phyloP scores from a whole-genome alignment of 2,113 vertebrate species.

The Garra rufa region DNA sequence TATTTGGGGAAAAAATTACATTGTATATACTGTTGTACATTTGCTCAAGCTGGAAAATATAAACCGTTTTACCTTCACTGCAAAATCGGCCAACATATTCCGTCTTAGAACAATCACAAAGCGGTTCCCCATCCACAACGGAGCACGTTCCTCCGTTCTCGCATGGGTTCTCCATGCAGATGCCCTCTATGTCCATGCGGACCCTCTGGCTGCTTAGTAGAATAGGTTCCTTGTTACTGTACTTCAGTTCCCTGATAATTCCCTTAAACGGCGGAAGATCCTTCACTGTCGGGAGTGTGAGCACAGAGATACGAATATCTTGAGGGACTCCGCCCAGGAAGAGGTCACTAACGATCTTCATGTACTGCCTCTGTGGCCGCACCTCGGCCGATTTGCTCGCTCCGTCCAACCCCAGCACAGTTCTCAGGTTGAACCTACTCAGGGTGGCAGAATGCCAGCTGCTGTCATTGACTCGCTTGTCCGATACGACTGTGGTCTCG shows the following conservation, averaged over 20 bases:
- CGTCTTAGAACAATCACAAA: conserved; percentile 95
- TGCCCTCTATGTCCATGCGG: conserved; percentile 87
- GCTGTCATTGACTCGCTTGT: conserved; percentile 87
- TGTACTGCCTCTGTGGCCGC: conserved; percentile 86
- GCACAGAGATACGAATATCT: conserved; percentile 86
- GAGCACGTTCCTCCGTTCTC: conserved; percentile 95
- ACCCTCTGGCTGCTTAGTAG: conserved; percentile 89
- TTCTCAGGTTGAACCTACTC: conserved; percentile 87
- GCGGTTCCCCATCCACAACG: conserved; percentile 85
- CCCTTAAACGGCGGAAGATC: conserved; percentile 86
- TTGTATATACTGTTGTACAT: background rate
- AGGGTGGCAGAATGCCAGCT: conserved; percentile 91
- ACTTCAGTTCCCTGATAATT: conserved; percentile 92
- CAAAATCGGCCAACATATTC: conserved; percentile 91
- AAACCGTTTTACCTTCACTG: conserved; percentile 88
- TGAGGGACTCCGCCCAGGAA: conserved; percentile 92
- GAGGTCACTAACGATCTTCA: conserved; percentile 97
- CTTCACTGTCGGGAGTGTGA: conserved; percentile 88
- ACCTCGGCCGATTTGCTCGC: conserved; percentile 85
- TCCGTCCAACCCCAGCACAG: conserved; percentile 87
- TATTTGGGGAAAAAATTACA: background rate
- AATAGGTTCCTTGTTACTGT: conserved; percentile 85
- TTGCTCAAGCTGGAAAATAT: conserved; percentile 20
- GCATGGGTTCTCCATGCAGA: conserved; percentile 89
- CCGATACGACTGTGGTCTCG: conserved; percentile 82